phyloP scores from a whole-genome alignment of 2,797 vertebrate genomes.

The Cynodonichthys magdalenae region DNA sequence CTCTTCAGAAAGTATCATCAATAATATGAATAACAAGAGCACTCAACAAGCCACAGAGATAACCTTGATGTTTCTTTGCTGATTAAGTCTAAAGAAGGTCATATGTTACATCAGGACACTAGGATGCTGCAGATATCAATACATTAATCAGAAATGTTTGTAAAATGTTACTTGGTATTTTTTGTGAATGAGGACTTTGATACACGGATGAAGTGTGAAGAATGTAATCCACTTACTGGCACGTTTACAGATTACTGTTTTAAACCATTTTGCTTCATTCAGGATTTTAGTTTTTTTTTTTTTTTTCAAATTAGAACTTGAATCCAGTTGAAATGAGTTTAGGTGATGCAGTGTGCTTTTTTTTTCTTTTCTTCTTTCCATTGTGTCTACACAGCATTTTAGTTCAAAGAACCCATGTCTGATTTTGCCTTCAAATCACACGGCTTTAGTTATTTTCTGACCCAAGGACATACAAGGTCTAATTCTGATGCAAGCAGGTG shows the following conservation, averaged over 20 bases:
- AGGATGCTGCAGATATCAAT: conserved; percentile 50
- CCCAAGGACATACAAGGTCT: conserved; percentile 17
- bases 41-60: background rate
- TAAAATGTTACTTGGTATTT: background rate
- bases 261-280: background rate
- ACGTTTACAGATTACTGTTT: too few species aligned
- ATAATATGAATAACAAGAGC: conserved; percentile 8
- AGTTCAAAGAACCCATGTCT: background rate
- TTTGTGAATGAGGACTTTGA: too few species aligned
- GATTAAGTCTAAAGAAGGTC: background rate
- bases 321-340: background rate
- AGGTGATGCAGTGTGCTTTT: background rate
- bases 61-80: background rate
- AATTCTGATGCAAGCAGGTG: too few species aligned
- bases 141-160: background rate
- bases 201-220: too few species aligned
- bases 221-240: too few species aligned
- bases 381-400: background rate
- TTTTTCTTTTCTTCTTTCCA: background rate
- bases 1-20: background rate
- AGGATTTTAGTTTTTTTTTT: background rate
- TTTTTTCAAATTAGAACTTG: background rate
- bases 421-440: background rate
- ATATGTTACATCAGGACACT: conserved; percentile 35
- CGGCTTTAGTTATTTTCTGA: conserved; percentile 4